Evolutionary conservation across 2,888 invertebrate genomes (phyloP).

Genomic region (Miltochrista miniata): DNA sequence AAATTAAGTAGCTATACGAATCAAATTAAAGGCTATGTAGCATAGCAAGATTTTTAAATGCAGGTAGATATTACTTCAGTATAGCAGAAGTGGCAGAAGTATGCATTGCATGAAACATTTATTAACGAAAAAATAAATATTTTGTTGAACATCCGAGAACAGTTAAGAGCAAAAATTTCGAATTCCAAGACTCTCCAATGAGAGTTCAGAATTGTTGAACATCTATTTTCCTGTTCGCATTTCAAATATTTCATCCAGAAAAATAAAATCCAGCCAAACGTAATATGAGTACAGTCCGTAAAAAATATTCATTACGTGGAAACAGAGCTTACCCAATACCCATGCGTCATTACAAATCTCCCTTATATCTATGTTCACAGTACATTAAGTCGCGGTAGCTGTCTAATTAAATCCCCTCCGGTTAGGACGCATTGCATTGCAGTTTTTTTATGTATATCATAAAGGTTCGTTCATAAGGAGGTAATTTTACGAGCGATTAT

Average conservation of each 20-base stretch:
- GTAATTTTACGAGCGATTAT: slow-evolving; percentile 22
- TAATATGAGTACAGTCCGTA: slow-evolving; percentile 5
- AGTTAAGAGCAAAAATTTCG: background rate
- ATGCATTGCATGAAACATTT: too few species aligned
- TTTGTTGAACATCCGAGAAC: too few species aligned
- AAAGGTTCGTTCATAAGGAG: slow-evolving; percentile 32
- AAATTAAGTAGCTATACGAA: too few species aligned
- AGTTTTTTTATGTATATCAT: slow-evolving; percentile 56
- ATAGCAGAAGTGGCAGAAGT: too few species aligned
- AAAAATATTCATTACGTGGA: slow-evolving; percentile 31
- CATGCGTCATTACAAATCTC: slow-evolving; percentile 58
- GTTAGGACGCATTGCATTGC: slow-evolving; percentile 47
- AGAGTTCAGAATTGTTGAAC: background rate
- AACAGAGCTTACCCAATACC: slow-evolving; percentile 22
- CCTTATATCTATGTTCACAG: slow-evolving; percentile 66
- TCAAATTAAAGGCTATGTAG: too few species aligned
- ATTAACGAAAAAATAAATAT: too few species aligned
- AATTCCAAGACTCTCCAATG: background rate
- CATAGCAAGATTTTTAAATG: too few species aligned
- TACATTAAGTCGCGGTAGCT: slow-evolving; percentile 66
- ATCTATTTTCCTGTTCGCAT: background rate
- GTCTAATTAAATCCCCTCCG: slow-evolving; percentile 74
- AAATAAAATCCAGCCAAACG: background rate
- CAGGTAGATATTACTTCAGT: too few species aligned
- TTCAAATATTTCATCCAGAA: background rate